Conservation (phyloP, 2,888 invertebrate species). For the Scaptomyza parva region DNA sequence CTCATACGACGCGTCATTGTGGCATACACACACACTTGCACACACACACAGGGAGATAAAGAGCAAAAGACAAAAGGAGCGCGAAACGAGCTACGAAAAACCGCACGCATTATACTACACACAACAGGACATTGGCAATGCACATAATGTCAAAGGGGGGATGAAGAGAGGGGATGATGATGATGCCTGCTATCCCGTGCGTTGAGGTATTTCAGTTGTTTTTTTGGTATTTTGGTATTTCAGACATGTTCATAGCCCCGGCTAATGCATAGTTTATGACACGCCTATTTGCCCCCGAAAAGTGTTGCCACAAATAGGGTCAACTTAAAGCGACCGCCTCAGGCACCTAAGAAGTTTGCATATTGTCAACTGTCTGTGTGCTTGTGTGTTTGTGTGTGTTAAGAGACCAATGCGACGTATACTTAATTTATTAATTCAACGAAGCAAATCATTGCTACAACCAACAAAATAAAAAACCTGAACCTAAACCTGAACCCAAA, state of each 20-base stretch:
- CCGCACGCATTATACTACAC: slow-evolving; percentile 42
- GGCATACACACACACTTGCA: slow-evolving; percentile 50
- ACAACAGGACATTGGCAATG: slow-evolving; percentile 35
- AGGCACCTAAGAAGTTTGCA: slow-evolving; percentile 30
- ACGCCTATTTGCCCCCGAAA: slow-evolving; percentile 69
- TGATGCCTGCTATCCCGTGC: slow-evolving; percentile 19
- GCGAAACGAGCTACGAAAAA: slow-evolving; percentile 18
- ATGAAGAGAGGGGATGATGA: neutral
- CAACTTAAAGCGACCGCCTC: slow-evolving; percentile 29
- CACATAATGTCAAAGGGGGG: slow-evolving; percentile 54
- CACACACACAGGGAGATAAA: slow-evolving; percentile 66
- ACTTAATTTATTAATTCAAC: slow-evolving; percentile 73
- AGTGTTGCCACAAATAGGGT: slow-evolving; percentile 69
- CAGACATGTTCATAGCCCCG: slow-evolving; percentile 63
- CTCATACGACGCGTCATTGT: slow-evolving; percentile 78
- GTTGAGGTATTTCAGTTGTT: slow-evolving; percentile 66
- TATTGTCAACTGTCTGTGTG: slow-evolving; percentile 43
- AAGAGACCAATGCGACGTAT: slow-evolving; percentile 44
- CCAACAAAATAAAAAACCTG: slow-evolving; percentile 10
- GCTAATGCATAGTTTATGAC: slow-evolving; percentile 79
- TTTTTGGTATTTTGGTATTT: slow-evolving; percentile 67
- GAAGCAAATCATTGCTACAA: slow-evolving; percentile 77
- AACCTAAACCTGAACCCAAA: too few species aligned
- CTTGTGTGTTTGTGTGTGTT: too few species aligned
- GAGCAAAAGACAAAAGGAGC: slow-evolving; percentile 61